phyloP scores from a whole-genome alignment of 92 coral and sea anemone genomes.

The Blastomussa wellsi region DNA sequence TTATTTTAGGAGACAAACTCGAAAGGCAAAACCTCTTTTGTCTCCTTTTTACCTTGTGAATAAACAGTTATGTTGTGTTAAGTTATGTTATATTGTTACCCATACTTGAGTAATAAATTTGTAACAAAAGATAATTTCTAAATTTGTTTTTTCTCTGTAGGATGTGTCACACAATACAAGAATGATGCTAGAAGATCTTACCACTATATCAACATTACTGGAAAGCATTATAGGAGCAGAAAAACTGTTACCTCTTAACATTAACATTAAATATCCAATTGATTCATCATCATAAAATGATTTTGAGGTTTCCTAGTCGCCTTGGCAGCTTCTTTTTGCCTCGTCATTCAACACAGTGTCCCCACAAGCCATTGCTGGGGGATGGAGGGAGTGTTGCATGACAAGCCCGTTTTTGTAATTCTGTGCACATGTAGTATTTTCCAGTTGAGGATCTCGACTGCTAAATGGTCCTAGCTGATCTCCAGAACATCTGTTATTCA shows the following conservation, averaged over 20 bases:
- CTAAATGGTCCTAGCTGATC: too few species aligned
- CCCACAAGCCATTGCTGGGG: too few species aligned
- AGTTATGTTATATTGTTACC: too few species aligned
- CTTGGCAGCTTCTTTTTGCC: too few species aligned
- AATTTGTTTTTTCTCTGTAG: conserved; percentile 21
- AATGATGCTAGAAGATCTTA: conserved; percentile 66
- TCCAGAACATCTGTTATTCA: not conserved
- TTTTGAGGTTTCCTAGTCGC: not conserved
- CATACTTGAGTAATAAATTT: not conserved
- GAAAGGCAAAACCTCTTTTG: too few species aligned
- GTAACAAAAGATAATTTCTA: not conserved
- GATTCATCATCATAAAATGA: not conserved
- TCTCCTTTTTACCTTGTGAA: too few species aligned
- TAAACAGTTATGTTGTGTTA: too few species aligned
- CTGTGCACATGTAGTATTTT: too few species aligned
- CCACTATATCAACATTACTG: conserved; percentile 35
- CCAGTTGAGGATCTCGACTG: not conserved
- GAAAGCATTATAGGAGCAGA: conserved; percentile 28
- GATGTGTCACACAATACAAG: conserved; percentile 68
- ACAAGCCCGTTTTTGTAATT: too few species aligned
- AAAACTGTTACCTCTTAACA: conserved; percentile 27
- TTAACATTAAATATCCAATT: conserved; percentile 1
- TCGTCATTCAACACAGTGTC: too few species aligned
- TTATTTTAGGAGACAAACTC: too few species aligned
- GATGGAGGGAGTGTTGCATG: too few species aligned